Base-by-base conservation (phyloP, 2,888 invertebrate species). In the Lobophora halterata region DNA sequence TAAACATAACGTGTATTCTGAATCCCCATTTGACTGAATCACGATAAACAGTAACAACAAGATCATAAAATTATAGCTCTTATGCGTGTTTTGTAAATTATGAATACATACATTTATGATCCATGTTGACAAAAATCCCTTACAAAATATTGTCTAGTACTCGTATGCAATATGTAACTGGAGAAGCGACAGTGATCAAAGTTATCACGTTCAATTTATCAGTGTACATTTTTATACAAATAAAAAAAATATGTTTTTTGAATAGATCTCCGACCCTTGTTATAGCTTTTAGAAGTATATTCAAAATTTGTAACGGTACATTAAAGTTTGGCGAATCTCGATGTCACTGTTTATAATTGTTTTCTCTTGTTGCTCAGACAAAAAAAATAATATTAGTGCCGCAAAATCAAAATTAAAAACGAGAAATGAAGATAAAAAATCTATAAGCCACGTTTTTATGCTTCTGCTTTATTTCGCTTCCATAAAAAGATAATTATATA, bases 241-340 rank as follows among this genome's bases (percentile, higher is more conserved):
- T 58, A 55, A 47, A 55, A 21, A 26, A 43, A 42, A 45, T 37
- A 61, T 64, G 61, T 55, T 61, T 61, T 42, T 32, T 36, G 42
- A 58, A 58, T 62, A 60, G 63, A 53, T 64, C 56, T 65, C 46
- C 66, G 62, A 61, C 51, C 61, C 69, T 69, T 65, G 66, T 71
- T 69, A 67, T 72, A 57, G 75, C 79, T 79, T 79, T 71, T 78
- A 78, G 77, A 59, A 67, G 50, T 74, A 65, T 65, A 67, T 68
- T 71, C 66, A 70, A 79, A 79, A 74, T 73, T 77, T 66, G 62
- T 69, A 61, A 58, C 55, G 59, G 52, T 65, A 66, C 60, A 59
- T 62, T 70, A 45, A 61, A 65, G 62, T 58, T 63, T 61, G 64
- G 53, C 56, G 65, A 72, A 63, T 69, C 70, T 74, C 62, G 65